Evolutionary conservation across 1,140 invertebrate species (phyloP).

Genomic region (Calycopis cecrops): DNA sequence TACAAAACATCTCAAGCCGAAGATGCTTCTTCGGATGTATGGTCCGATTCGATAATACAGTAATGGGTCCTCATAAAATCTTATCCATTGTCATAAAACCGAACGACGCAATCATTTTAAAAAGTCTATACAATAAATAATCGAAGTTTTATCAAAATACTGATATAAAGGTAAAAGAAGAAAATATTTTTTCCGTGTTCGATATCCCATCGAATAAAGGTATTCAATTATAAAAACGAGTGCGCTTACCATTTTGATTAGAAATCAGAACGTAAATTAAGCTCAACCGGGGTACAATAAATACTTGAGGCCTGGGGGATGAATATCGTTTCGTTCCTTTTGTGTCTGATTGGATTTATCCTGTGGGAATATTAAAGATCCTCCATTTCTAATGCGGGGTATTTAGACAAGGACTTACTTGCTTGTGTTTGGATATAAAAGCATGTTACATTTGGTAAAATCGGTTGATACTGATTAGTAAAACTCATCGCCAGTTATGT

Average conservation of each 20-base stretch:
- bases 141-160: neutral
- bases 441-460: too few relatives aligned
- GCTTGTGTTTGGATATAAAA: neutral
- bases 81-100: too few relatives aligned
- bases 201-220: slow-evolving; percentile 1
- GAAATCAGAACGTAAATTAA: slow-evolving; percentile 27
- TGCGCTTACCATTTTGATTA: slow-evolving; percentile 14
- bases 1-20: too few relatives aligned
- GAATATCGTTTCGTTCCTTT: slow-evolving; percentile 38
- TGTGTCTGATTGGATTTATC: slow-evolving; percentile 54
- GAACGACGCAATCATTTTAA: too few relatives aligned
- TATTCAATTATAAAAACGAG: slow-evolving; percentile 1
- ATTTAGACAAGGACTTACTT: slow-evolving; percentile 22
- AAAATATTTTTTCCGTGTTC: neutral
- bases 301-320: slow-evolving; percentile 43
- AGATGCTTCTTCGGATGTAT: too few relatives aligned
- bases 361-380: slow-evolving; percentile 34
- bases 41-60: too few relatives aligned
- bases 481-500: slow-evolving; percentile 3
- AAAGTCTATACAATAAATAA: too few relatives aligned
- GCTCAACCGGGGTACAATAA: slow-evolving; percentile 39
- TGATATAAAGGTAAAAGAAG: neutral
- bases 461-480: too few relatives aligned
- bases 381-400: slow-evolving; percentile 1
- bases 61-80: too few relatives aligned